Percentiles rank a stretch among this genome's conserved stretches.
Evolutionary conservation across 37 sponge, comb jelly and placozoan species (phyloP).

Genomic region (Agelas oroides): DNA sequence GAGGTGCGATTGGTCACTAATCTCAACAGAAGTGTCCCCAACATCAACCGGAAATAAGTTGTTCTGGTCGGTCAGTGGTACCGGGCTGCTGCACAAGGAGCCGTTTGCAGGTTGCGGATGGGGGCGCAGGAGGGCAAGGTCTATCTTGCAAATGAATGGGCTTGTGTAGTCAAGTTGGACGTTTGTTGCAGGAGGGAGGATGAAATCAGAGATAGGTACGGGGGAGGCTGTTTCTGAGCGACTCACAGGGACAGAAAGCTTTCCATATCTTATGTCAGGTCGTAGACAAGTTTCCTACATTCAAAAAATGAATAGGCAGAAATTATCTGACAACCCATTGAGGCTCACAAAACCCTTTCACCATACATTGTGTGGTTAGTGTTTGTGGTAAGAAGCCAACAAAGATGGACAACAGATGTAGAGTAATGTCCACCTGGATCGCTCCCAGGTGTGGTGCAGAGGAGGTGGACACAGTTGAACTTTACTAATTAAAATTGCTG

Average conservation of each 20-base stretch:
- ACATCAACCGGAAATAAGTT: not conserved
- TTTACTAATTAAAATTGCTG: too few species aligned
- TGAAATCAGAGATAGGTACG: conserved; percentile 3
- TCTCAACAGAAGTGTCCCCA: not conserved
- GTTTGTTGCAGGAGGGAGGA: conserved; percentile 20
- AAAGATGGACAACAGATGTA: too few species aligned
- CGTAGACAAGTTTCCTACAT: conserved; percentile 67
- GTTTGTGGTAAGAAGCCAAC: too few species aligned
- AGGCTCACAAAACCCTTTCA: too few species aligned
- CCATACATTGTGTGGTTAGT: too few species aligned
- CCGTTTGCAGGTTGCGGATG: not conserved
- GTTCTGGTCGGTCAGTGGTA: not conserved
- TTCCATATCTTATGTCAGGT: conserved; percentile 59
- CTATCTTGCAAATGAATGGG: conserved; percentile 45
- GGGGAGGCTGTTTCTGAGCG: not conserved
- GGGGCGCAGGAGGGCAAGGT: conserved; percentile 16
- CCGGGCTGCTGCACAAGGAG: not conserved
- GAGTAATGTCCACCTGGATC: not conserved
- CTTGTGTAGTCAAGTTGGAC: conserved; percentile 36
- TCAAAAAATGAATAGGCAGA: too few species aligned
- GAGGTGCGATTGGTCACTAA: conserved; percentile 35
- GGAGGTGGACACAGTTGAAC: too few species aligned
- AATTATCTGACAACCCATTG: too few species aligned
- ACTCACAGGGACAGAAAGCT: not conserved
- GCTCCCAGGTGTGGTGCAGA: too few species aligned